Percentiles rank a stretch among this genome's conserved stretches.
These are phyloP conservation scores for Ctenopoma multispine DNA, from an alignment of 2,797 vertebrate genomes.

Conservation along the genomic window DNA sequence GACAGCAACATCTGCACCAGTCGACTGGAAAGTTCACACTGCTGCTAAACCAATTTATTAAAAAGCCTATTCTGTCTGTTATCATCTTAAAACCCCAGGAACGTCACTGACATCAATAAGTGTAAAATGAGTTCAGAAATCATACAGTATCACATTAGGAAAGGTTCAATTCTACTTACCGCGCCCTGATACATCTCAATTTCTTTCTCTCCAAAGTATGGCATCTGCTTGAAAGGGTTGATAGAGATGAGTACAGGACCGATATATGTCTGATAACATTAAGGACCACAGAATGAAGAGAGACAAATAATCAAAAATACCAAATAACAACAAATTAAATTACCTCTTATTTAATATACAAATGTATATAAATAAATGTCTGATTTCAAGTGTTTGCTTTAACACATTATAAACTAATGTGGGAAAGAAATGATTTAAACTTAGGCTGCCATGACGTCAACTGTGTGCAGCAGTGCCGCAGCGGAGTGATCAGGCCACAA, in stretches of 20 bases:
- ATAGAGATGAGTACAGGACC: slow-evolving; percentile 97
- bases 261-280: slow-evolving; percentile 93
- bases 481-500: slow-evolving; percentile 49
- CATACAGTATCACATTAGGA: background rate
- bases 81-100: slow-evolving; percentile 32
- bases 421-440: slow-evolving; percentile 34
- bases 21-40: slow-evolving; percentile 60
- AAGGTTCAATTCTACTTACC: slow-evolving; percentile 85
- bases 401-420: background rate
- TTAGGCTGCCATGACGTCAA: slow-evolving; percentile 39
- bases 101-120: slow-evolving; percentile 8
- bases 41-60: slow-evolving; percentile 54
- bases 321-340: slow-evolving; percentile 6
- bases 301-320: slow-evolving; percentile 6
- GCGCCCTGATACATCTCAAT: slow-evolving; percentile 99
- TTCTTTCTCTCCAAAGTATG: slow-evolving; percentile 98
- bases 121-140: background rate
- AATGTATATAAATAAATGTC: background rate
- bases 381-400: background rate
- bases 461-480: slow-evolving; percentile 31
- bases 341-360: background rate
- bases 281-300: slow-evolving; percentile 76
- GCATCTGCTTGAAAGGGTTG: slow-evolving; percentile 99
- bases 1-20: slow-evolving; percentile 65
- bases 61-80: slow-evolving; percentile 40